phyloP scores from a whole-genome alignment of 2,888 invertebrate species.

The Ptychoptera albimana region DNA sequence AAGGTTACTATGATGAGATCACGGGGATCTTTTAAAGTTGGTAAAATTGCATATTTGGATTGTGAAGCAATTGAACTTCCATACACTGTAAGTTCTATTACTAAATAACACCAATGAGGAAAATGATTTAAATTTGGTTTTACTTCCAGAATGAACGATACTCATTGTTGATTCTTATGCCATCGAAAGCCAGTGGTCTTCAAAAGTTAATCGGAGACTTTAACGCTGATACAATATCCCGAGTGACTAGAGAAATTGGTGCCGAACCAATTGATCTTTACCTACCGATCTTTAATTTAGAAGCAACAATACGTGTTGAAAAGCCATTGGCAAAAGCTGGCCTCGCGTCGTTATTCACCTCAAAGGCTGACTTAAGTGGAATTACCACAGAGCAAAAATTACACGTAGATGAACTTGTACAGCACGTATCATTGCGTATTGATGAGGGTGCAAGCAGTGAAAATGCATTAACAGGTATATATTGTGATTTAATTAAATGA shows the following conservation, averaged over 20 bases:
- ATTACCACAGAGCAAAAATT: conserved; percentile 42
- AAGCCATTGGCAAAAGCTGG: conserved; percentile 40
- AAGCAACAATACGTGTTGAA: conserved; percentile 45
- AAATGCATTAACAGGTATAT: conserved; percentile 27
- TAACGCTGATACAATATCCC: conserved; percentile 31
- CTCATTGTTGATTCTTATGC: conserved; percentile 38
- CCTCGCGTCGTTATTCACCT: conserved; percentile 40
- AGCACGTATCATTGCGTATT: conserved; percentile 45
- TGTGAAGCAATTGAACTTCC: conserved; percentile 54
- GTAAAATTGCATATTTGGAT: conserved; percentile 41
- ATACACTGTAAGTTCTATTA: conserved; percentile 61
- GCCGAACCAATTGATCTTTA: conserved; percentile 35
- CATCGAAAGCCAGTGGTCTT: conserved; percentile 40
- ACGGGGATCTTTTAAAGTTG: conserved; percentile 42
- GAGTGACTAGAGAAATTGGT: conserved; percentile 31
- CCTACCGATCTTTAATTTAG: conserved; percentile 44
- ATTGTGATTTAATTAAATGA: background rate
- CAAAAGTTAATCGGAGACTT: conserved; percentile 37
- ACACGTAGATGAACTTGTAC: conserved; percentile 49
- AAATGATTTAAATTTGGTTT: background rate
- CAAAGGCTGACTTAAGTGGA: conserved; percentile 40
- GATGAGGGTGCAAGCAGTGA: conserved; percentile 38
- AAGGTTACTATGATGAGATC: conserved; percentile 52
- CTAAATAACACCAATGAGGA: conserved; percentile 4
- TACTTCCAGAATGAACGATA: conserved; percentile 40